Conservation (phyloP, 1,140 invertebrate species). For the Choristoneura fumiferana region DNA sequence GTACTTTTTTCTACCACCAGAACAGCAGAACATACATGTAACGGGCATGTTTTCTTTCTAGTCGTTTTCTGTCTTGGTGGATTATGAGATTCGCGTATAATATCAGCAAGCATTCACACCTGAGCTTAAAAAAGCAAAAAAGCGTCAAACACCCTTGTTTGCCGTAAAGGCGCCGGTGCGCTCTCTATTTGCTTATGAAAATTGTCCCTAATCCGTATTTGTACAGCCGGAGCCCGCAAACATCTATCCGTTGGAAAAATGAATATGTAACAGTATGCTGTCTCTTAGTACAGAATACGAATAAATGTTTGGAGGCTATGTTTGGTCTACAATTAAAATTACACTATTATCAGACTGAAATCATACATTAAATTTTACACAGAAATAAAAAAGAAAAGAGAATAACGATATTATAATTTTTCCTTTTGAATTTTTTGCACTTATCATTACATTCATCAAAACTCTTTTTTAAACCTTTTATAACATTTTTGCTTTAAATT, state of each 20-base stretch:
- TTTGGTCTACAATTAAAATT: slow-evolving; percentile 4
- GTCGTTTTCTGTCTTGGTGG: too few relatives aligned
- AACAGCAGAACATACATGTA: too few relatives aligned
- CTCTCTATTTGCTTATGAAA: slow-evolving; percentile 39
- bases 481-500: too few relatives aligned
- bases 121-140: slow-evolving; percentile 1
- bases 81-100: too few relatives aligned
- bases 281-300: slow-evolving; percentile 23
- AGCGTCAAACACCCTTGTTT: slow-evolving; percentile 22
- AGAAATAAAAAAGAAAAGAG: too few relatives aligned
- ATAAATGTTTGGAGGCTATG: slow-evolving; percentile 17
- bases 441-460: too few relatives aligned
- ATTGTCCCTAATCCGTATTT: slow-evolving; percentile 40
- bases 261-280: slow-evolving; percentile 21
- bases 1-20: too few relatives aligned
- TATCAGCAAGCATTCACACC: slow-evolving; percentile 1
- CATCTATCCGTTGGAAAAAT: slow-evolving; percentile 24
- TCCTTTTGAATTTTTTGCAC: too few relatives aligned
- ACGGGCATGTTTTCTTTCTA: too few relatives aligned
- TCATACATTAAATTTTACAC: too few relatives aligned
- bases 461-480: too few relatives aligned
- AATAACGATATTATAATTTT: too few relatives aligned
- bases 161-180: slow-evolving; percentile 13
- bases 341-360: slow-evolving; percentile 20
- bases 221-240: slow-evolving; percentile 27